These are phyloP conservation scores for Echinops telfairi DNA, from an alignment of 2,113 vertebrate genomes.

Conservation along the genomic window DNA sequence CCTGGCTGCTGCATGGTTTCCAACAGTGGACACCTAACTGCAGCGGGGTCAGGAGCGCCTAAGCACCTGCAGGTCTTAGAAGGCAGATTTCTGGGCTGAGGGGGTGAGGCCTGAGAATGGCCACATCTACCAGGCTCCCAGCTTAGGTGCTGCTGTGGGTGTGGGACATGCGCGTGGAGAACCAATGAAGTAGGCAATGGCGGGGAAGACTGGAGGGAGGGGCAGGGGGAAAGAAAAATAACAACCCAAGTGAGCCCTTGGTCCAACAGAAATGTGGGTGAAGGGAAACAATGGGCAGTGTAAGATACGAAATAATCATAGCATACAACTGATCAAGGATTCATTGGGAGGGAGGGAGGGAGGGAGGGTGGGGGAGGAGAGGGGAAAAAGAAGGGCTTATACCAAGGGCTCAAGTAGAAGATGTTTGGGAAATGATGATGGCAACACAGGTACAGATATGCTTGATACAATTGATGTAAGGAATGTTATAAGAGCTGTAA, in stretches of 20 bases:
- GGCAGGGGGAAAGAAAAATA: neutral
- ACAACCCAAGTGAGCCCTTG: neutral
- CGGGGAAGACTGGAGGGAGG: neutral
- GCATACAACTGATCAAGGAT: too few species aligned
- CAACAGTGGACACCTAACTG: neutral
- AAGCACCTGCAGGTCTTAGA: neutral
- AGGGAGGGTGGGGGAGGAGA: too few species aligned
- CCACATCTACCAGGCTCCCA: neutral
- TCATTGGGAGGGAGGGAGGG: too few species aligned
- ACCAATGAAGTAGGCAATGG: neutral
- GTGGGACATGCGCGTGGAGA: neutral
- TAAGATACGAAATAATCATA: too few species aligned
- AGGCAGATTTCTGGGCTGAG: neutral
- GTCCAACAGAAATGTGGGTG: too few species aligned
- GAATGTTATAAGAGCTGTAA: too few species aligned
- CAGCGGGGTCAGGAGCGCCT: neutral
- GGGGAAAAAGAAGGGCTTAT: too few species aligned
- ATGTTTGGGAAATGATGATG: too few species aligned
- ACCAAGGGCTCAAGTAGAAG: too few species aligned
- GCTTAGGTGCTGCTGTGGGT: neutral
- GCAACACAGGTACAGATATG: too few species aligned
- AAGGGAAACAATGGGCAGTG: too few species aligned
- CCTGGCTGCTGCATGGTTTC: neutral
- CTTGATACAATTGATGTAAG: too few species aligned
- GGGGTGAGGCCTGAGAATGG: neutral